These are phyloP conservation scores for Oceanodroma tethys DNA, from an alignment of 2,113 vertebrate genomes.

Conservation along the genomic window DNA sequence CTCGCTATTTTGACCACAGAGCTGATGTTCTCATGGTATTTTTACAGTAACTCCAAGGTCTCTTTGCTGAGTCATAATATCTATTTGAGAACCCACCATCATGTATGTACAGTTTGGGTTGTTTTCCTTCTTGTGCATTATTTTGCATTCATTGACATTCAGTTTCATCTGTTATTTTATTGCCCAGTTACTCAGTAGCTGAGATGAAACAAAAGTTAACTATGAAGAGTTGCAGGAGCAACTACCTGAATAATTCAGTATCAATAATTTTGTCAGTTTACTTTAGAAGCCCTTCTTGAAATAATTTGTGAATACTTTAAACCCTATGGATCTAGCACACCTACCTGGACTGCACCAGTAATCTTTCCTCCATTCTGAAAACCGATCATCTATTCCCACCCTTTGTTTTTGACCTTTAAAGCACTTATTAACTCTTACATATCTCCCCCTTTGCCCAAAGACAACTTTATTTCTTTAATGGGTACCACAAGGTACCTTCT, in stretches of 20 bases:
- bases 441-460: background rate
- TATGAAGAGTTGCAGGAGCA: too few species aligned
- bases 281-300: background rate
- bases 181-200: background rate
- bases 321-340: background rate
- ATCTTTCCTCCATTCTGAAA: background rate
- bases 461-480: background rate
- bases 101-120: background rate
- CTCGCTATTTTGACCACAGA: background rate
- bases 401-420: background rate
- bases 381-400: background rate
- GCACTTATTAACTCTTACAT: background rate
- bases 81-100: background rate
- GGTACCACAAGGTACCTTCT: background rate
- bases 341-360: background rate
- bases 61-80: background rate
- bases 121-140: background rate
- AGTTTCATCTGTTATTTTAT: background rate
- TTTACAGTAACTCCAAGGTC: constrained; percentile 5
- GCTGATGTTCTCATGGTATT: background rate
- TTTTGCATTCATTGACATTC: constrained; percentile 6
- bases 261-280: background rate
- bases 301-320: background rate
- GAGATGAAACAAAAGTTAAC: too few species aligned
- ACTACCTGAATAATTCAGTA: background rate